Conservation (phyloP, 2,113 vertebrate species). For the Odobenus rosmarus region DNA sequence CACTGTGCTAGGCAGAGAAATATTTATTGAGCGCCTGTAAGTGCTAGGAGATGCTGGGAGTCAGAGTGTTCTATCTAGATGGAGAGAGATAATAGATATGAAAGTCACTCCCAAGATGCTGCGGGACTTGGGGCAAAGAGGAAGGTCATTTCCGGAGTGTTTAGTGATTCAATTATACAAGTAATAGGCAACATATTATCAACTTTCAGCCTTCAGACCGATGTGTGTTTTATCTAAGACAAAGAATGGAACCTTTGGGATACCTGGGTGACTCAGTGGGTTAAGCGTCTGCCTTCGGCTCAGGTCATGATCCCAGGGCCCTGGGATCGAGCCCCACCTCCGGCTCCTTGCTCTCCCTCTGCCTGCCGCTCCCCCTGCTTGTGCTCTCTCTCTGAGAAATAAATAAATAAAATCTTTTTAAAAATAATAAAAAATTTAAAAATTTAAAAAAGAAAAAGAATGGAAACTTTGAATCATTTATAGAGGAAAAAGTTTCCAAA, state of each 20-base stretch:
- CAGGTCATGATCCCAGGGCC: background rate
- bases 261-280: background rate
- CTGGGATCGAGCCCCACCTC: background rate
- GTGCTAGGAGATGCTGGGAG: background rate
- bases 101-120: background rate
- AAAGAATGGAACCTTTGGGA: background rate
- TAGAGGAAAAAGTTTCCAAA: constrained; percentile 10
- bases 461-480: constrained; percentile 36
- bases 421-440: background rate
- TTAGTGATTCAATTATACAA: constrained; percentile 42
- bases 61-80: background rate
- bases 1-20: background rate
- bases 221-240: constrained; percentile 45
- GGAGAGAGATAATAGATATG: background rate
- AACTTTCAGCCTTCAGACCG: constrained; percentile 21
- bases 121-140: background rate
- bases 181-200: constrained; percentile 42
- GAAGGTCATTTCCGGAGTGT: background rate
- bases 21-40: background rate
- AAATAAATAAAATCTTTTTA: background rate
- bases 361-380: background rate
- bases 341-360: no score
- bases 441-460: background rate
- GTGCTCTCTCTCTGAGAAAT: background rate
- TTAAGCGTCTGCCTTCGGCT: background rate